Evolutionary conservation across 2,113 vertebrate genomes (phyloP).

Genomic region (Melospiza georgiana): DNA sequence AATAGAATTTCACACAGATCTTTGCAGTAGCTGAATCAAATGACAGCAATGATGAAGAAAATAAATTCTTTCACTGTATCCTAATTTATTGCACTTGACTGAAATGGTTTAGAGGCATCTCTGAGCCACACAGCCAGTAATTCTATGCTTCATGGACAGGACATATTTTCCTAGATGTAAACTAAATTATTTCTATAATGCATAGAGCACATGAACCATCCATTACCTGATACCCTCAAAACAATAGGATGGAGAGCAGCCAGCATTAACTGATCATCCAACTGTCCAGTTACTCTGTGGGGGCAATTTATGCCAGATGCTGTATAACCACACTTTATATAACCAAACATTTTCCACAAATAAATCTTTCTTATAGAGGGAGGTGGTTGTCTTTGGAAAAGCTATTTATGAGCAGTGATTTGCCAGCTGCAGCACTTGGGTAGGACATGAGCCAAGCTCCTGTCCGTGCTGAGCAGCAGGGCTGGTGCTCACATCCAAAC

Average conservation of each 20-base stretch:
- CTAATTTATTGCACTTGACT: constrained; percentile 28
- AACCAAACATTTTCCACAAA: constrained; percentile 39
- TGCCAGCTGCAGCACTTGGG: constrained; percentile 4
- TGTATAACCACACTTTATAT: not conserved
- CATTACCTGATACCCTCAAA: not conserved
- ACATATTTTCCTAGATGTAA: not conserved
- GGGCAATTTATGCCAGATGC: constrained; percentile 44
- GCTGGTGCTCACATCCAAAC: not conserved
- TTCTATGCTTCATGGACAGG: not conserved
- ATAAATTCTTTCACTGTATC: constrained; percentile 5
- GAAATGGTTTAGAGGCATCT: constrained; percentile 25
- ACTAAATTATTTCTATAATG: constrained; percentile 46
- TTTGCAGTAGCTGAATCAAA: not conserved
- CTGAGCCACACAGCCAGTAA: not conserved
- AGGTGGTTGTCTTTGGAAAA: not conserved
- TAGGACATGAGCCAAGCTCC: not conserved
- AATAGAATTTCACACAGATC: constrained; percentile 4
- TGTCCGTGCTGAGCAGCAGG: not conserved
- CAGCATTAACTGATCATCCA: constrained; percentile 39
- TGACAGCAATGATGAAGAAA: not conserved
- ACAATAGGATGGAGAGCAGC: constrained; percentile 31
- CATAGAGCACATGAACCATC: not conserved
- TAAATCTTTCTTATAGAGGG: constrained; percentile 1
- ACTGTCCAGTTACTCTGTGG: not conserved
- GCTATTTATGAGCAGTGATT: not conserved